phyloP scores from a whole-genome alignment of 2,888 invertebrate species.

The Parnassius glacialis region DNA sequence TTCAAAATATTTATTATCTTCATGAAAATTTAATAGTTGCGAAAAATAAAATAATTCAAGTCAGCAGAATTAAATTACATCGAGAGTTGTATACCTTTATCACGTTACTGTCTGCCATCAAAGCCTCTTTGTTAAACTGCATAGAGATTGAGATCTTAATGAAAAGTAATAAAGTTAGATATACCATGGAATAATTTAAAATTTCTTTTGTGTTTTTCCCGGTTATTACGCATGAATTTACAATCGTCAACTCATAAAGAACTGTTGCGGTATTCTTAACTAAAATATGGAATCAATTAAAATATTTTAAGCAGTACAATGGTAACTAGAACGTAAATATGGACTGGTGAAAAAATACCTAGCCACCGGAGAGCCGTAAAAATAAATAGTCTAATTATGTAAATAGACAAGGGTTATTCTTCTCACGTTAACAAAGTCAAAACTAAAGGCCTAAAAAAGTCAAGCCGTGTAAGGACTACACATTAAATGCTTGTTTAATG shows the following conservation, averaged over 20 bases:
- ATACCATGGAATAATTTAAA: slow-evolving; percentile 5
- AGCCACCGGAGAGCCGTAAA: slow-evolving; percentile 10
- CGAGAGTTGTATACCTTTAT: slow-evolving; percentile 5
- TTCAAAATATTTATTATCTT: background rate
- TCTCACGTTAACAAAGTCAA: slow-evolving; percentile 8
- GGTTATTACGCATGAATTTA: background rate
- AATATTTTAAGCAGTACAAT: slow-evolving; percentile 14
- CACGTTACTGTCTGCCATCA: slow-evolving; percentile 14
- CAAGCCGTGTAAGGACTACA: slow-evolving; percentile 1
- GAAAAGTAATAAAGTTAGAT: slow-evolving; percentile 2
- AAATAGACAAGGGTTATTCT: slow-evolving; percentile 13
- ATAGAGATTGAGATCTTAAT: slow-evolving; percentile 7
- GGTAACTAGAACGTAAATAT: slow-evolving; percentile 8
- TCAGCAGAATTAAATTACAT: background rate
- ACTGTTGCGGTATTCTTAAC: background rate
- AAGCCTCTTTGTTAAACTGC: background rate
- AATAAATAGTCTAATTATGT: slow-evolving; percentile 19
- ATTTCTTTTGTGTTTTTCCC: background rate
- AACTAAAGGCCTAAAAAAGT: slow-evolving; percentile 3
- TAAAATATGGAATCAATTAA: slow-evolving; percentile 14
- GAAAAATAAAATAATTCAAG: slow-evolving; percentile 4
- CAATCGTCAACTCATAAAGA: slow-evolving; percentile 3
- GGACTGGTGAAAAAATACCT: slow-evolving; percentile 3
- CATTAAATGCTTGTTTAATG: slow-evolving; percentile 5
- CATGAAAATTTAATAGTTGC: background rate